These are phyloP conservation scores for Nesoenas mayeri DNA, from an alignment of 2,113 vertebrate genomes.

Conservation along the genomic window DNA sequence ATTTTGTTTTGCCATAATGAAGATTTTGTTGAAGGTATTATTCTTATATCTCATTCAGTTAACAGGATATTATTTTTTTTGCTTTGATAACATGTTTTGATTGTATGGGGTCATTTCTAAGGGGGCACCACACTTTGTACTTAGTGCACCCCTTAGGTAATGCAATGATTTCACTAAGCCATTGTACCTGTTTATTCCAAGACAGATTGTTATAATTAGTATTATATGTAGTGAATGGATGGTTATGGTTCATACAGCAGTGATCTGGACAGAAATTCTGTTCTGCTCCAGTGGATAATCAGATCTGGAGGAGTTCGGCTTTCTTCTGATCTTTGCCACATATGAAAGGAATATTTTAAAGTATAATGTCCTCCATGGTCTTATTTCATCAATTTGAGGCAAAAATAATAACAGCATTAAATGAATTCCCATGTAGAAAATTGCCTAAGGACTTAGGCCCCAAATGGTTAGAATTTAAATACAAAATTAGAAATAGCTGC, in stretches of 20 bases:
- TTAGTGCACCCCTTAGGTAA: background rate
- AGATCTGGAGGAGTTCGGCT: background rate
- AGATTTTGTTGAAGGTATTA: background rate
- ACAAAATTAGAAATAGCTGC: constrained; percentile 39
- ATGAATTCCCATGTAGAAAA: constrained; percentile 32
- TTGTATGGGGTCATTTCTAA: background rate
- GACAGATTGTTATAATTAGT: too few species aligned
- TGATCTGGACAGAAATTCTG: background rate
- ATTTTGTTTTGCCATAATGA: background rate
- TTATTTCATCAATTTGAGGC: constrained; percentile 24
- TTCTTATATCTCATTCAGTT: background rate
- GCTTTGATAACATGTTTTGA: background rate
- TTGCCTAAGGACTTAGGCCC: constrained; percentile 35
- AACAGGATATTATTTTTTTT: background rate
- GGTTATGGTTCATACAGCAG: background rate
- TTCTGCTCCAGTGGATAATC: constrained; percentile 4
- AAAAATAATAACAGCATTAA: constrained; percentile 54
- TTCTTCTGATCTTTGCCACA: constrained; percentile 20
- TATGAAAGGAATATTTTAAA: constrained; percentile 54
- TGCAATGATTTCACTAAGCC: background rate
- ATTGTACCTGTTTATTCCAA: background rate
- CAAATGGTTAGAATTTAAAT: constrained; percentile 49
- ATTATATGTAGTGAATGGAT: background rate
- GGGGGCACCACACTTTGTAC: background rate
- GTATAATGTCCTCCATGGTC: constrained; percentile 3